Evolutionary conservation across 92 coral and sea anemone genomes (phyloP).

Genomic region (Nematostella vectensis): DNA sequence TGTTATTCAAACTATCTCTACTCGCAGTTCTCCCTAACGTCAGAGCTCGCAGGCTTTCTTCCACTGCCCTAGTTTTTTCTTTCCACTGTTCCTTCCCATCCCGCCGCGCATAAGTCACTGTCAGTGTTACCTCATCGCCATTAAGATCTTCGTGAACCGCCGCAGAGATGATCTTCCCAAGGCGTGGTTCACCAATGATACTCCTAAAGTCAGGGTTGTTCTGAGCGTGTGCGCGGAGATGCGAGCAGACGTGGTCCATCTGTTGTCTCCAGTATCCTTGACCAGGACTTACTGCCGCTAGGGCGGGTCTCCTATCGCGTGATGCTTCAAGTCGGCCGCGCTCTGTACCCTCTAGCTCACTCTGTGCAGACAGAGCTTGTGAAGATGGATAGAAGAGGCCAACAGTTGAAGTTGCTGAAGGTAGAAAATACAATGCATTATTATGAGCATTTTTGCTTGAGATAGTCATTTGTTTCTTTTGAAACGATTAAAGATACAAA

Average conservation of each 20-base stretch:
- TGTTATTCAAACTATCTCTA: conserved; percentile 41
- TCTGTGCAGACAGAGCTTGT: conserved; percentile 61
- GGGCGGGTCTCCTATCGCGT: conserved; percentile 76
- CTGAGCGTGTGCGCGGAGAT: conserved; percentile 90
- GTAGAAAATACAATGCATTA: not conserved
- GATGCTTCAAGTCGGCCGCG: conserved; percentile 66
- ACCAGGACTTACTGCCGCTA: conserved; percentile 94
- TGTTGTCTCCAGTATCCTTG: conserved; percentile 98
- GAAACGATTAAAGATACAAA: not conserved
- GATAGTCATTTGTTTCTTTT: not conserved
- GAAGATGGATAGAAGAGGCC: conserved; percentile 93
- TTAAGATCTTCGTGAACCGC: conserved; percentile 91
- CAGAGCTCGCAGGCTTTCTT: conserved; percentile 55
- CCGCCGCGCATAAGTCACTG: conserved; percentile 82
- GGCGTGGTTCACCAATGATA: conserved; percentile 89
- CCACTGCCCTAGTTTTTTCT: conserved; percentile 54
- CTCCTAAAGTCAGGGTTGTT: conserved; percentile 92
- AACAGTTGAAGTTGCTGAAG: conserved; percentile 78
- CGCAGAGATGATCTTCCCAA: conserved; percentile 85
- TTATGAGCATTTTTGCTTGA: not conserved
- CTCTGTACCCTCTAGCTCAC: conserved; percentile 59
- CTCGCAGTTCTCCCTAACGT: conserved; percentile 34
- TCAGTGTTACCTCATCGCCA: conserved; percentile 86
- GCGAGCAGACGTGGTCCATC: conserved; percentile 97
- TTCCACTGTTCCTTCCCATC: conserved; percentile 69